Base-by-base conservation (phyloP, 2,113 vertebrate genomes). In the Oreocharis arfaki region DNA sequence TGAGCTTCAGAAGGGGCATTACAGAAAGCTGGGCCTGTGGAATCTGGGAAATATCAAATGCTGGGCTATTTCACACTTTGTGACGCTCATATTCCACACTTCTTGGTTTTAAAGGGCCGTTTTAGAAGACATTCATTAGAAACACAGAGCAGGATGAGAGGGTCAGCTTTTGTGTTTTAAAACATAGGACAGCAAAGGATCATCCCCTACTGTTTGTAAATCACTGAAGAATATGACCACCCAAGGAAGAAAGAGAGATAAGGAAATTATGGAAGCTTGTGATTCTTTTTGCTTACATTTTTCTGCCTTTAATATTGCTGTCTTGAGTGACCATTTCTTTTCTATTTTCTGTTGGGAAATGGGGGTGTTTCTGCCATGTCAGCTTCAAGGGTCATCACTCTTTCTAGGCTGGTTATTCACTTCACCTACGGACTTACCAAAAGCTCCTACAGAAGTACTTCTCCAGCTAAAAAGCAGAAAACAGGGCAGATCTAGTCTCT, bases 221-320 rank as follows among this genome's bases (percentile, higher is more conserved):
- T 4, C 20, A 30, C 16, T 47, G 26, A 82, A 75, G 70, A 11
- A 20, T 56, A 70, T 9, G 5, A 61, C 3, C 7, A 47, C 17
- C 8, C 8, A 44, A 74, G 22, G 19, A 80, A 70, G 27, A 84
- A 47, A 47, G 13, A 74, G 24, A 32, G 3, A 50, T 6, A 52
- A 70, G 11, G 21, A 49, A 70, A 90, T 42, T 10, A 53, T 57
- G 16, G 42, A 65, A 85, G 10, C 8, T 37, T 6, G 0, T 35
- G 8, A 78, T 44, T 19, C 1, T 49, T 82, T 87, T 44, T 65
- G 32, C 32, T 84, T 71, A 9, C 3, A 13, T 82, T 67, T 49
- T 2, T 0, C 1, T 5, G 4, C 3, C 7, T 68, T 82, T 49
- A 61, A 52, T 3, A 5, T 30, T 41, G 6, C 8, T 75, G 35